These are phyloP conservation scores for Andrena minutula DNA, from an alignment of 2,888 invertebrate genomes.

Conservation along the genomic window DNA sequence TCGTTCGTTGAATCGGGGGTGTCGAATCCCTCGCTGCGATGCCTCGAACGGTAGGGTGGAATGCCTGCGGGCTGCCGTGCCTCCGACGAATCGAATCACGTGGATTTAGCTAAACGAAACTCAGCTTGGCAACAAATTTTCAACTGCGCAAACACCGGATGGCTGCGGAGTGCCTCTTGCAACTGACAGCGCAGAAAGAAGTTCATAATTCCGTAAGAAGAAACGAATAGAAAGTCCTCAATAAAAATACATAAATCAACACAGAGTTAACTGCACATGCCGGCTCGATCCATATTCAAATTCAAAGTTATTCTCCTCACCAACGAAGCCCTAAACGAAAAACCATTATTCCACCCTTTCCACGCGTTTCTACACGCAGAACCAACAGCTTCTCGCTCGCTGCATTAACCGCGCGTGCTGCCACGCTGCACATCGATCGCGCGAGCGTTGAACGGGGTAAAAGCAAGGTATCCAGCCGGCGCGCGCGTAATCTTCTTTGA, in stretches of 20 bases:
- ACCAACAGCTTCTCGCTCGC: background rate
- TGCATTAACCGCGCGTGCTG: background rate
- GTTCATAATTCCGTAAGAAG: too few species aligned
- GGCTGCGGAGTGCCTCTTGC: background rate
- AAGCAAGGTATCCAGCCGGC: background rate
- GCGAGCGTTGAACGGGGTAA: background rate
- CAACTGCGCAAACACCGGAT: background rate
- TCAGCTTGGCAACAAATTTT: conserved; percentile 40
- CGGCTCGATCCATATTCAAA: too few species aligned
- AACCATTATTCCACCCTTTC: background rate
- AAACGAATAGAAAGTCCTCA: too few species aligned
- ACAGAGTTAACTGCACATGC: too few species aligned
- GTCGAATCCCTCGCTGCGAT: conserved; percentile 42
- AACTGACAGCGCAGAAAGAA: background rate
- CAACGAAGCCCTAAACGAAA: too few species aligned
- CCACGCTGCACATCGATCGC: background rate
- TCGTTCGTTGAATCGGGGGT: conserved; percentile 54
- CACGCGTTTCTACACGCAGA: background rate
- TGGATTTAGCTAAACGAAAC: conserved; percentile 46
- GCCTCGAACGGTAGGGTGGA: conserved; percentile 18
- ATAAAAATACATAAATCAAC: too few species aligned
- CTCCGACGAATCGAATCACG: conserved; percentile 54
- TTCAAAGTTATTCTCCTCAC: too few species aligned
- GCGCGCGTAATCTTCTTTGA: conserved; percentile 6
- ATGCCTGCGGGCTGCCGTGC: conserved; percentile 40